phyloP scores from a whole-genome alignment of 1,140 invertebrate species.

The Magallana ariakensis region DNA sequence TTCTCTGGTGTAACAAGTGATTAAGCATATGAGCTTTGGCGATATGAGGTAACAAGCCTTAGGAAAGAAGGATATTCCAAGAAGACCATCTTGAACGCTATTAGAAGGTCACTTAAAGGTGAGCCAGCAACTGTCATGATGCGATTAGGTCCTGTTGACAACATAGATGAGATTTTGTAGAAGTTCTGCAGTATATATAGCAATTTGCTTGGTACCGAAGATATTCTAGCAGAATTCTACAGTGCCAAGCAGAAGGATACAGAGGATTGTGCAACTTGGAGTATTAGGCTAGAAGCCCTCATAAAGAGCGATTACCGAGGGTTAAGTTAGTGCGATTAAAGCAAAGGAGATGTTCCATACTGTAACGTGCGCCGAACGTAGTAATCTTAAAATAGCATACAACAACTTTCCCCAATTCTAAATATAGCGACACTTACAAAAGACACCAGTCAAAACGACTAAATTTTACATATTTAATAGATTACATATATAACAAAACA shows the following conservation, averaged over 20 bases:
- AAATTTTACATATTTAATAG: too few species aligned
- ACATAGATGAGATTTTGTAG: neutral
- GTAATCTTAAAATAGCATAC: too few species aligned
- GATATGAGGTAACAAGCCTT: neutral
- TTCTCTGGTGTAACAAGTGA: neutral
- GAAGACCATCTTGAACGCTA: slow-evolving; percentile 15
- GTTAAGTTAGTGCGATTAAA: neutral
- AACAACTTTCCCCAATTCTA: too few species aligned
- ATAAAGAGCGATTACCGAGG: neutral
- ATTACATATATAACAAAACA: too few species aligned
- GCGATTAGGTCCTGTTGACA: neutral
- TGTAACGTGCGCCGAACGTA: neutral
- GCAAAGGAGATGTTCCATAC: slow-evolving; percentile 1
- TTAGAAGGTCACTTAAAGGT: neutral
- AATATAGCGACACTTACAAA: too few species aligned
- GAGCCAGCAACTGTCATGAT: neutral
- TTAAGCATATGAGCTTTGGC: neutral
- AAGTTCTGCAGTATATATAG: neutral
- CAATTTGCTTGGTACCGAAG: neutral
- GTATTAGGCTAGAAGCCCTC: neutral
- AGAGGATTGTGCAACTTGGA: neutral
- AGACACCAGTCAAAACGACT: too few species aligned
- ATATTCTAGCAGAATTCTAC: neutral
- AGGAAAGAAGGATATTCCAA: slow-evolving; percentile 6
- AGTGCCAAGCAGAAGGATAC: neutral